phyloP scores from a whole-genome alignment of 2,888 invertebrate genomes.

The Drosophila melanosoma region DNA sequence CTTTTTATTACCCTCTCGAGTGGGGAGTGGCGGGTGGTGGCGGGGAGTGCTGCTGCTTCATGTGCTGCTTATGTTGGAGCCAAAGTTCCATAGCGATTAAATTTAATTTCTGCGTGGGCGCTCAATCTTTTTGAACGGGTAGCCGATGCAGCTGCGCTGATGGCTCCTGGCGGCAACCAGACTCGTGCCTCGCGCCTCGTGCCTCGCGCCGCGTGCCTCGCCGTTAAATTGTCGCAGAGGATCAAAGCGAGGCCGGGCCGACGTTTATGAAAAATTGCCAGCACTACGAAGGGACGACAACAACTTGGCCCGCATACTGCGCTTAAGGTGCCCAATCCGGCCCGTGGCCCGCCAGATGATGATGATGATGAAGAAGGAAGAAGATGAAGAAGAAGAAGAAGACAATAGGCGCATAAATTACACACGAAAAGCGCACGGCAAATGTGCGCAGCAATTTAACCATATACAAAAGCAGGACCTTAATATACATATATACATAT shows the following conservation, averaged over 20 bases:
- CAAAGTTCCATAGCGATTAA: constrained; percentile 68
- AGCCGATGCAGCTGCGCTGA: constrained; percentile 41
- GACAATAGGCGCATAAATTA: constrained; percentile 79
- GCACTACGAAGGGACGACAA: constrained; percentile 51
- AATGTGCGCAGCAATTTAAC: constrained; percentile 40
- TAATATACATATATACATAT: neutral
- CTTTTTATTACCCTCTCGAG: constrained; percentile 71
- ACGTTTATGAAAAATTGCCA: constrained; percentile 72
- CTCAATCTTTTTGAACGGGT: constrained; percentile 46
- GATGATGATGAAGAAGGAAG: constrained; percentile 28
- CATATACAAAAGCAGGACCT: constrained; percentile 4
- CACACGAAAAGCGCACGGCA: constrained; percentile 57
- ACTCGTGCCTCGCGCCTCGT: neutral
- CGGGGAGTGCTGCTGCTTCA: too few relatives aligned
- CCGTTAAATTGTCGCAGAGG: constrained; percentile 68
- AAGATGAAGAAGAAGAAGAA: constrained; percentile 36
- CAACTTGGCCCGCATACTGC: constrained; percentile 26
- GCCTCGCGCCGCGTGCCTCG: constrained; percentile 12
- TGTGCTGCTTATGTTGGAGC: constrained; percentile 32
- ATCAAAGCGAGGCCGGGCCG: constrained; percentile 58
- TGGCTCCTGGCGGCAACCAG: constrained; percentile 8
- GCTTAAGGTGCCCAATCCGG: constrained; percentile 12
- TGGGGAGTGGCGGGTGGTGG: constrained; percentile 20
- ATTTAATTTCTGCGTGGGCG: constrained; percentile 72
- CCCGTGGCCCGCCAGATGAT: constrained; percentile 1